These are phyloP conservation scores for Emmelina monodactyla DNA, from an alignment of 2,888 invertebrate genomes.

Conservation along the genomic window DNA sequence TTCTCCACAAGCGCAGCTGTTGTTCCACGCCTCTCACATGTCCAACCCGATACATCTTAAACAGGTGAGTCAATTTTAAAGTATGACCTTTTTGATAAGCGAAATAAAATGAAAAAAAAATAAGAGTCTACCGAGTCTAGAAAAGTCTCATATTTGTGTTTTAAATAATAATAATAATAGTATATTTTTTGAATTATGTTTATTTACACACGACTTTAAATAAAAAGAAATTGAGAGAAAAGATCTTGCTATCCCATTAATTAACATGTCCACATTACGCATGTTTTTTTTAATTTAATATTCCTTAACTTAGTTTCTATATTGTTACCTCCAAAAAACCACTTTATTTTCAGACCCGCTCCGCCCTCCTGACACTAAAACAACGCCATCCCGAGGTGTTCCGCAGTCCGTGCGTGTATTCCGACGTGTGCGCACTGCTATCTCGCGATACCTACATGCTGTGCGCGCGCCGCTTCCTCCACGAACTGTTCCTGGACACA, in stretches of 20 bases:
- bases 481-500: slow-evolving; percentile 91
- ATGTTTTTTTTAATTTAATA: background rate
- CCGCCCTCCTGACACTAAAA: slow-evolving; percentile 78
- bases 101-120: no score
- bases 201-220: no score
- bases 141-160: no score
- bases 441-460: slow-evolving; percentile 83
- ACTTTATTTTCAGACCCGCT: slow-evolving; percentile 79
- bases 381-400: slow-evolving; percentile 77
- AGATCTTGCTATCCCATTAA: no score
- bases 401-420: slow-evolving; percentile 90
- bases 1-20: slow-evolving; percentile 37
- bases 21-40: slow-evolving; percentile 49
- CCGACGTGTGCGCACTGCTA: slow-evolving; percentile 85
- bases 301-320: background rate
- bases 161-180: no score
- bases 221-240: no score
- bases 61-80: slow-evolving; percentile 28
- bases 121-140: no score
- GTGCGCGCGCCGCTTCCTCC: slow-evolving; percentile 84
- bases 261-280: no score
- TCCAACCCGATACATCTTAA: slow-evolving; percentile 50
- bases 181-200: no score
- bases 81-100: no score
- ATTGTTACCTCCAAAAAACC: background rate